Base-by-base conservation (phyloP, 2,888 invertebrate species). In the Cheilosia scutellata region DNA sequence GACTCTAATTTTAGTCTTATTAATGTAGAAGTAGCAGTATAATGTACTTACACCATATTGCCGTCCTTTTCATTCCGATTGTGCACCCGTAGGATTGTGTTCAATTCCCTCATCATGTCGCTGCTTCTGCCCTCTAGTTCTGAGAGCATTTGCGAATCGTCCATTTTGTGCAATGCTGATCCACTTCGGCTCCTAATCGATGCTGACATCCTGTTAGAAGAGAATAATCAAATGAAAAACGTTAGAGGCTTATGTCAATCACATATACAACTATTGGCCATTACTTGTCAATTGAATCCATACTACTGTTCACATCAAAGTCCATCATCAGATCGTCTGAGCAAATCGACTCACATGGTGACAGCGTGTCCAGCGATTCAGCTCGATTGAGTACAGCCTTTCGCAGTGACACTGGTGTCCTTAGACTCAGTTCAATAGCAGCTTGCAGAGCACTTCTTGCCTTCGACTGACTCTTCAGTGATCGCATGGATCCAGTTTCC, bases 311-410 rank as follows among this genome's bases (percentile, higher is more conserved):
- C 37, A 91, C 89, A 88, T 97, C 97, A 89, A 95, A 96, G 93
- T 97, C 97, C 94, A 97, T 95, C 95, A 97, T 97, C 82, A 97
- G 94, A 92, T 97, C 97, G 90, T 97, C 97, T 5, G 97, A 97
- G 49, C 96, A 96, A 78, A 97, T 95, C 88, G 97, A 97, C 88
- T 96, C 95, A 89, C 95, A 96, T 2, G 96, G 95, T n/a, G 97
- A 97, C 76, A 97, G 92, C 0, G 97, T 97, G 90, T 96, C 96
- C 86, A 97, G 92, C 0, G 96, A 97, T 4, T 95, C 95, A 5
- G 95, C 95, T 40, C 95, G 93, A 87, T 94, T 94, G 16, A 95
- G 91, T 42, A 93, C 93, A 0, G 90, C 90, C 49, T 91, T 91
- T 1, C 92, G 89, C 53, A 92, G 89, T 2, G 91, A 90, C 1